Conservation (phyloP, 30 jellyfish, hydroid and myxozoan genomes). For the Aurelia aurita complex sp. Pacific region DNA sequence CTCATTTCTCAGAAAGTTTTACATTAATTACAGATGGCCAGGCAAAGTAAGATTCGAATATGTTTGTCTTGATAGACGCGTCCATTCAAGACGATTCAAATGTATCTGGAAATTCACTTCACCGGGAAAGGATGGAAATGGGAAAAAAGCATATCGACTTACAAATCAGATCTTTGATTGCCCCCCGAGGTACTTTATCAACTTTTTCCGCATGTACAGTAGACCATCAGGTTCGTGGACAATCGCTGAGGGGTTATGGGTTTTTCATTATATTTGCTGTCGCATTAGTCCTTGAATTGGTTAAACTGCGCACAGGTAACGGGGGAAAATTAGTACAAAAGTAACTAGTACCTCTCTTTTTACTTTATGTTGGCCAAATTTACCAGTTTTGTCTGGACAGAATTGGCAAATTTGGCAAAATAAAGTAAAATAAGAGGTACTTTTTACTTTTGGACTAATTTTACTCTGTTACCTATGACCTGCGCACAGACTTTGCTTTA, state of each 20-base stretch:
- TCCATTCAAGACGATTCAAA: not conserved
- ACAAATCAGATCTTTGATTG: conserved; percentile 36
- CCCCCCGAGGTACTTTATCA: conserved; percentile 21
- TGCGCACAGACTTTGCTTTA: too few relatives aligned
- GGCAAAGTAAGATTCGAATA: conserved; percentile 1
- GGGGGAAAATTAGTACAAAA: too few relatives aligned
- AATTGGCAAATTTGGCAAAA: too few relatives aligned
- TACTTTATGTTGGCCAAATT: too few relatives aligned
- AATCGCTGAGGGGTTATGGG: not conserved
- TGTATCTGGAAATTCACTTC: conserved; percentile 6
- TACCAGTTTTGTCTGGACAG: too few relatives aligned
- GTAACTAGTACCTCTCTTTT: too few relatives aligned
- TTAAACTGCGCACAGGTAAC: too few relatives aligned
- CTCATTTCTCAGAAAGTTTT: not conserved
- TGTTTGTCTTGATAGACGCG: not conserved
- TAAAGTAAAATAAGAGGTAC: too few relatives aligned
- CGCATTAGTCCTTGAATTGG: not conserved
- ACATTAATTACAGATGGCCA: not conserved
- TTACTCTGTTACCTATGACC: too few relatives aligned
- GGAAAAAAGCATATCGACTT: conserved; percentile 15
- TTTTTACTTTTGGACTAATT: too few relatives aligned
- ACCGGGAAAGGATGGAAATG: conserved; percentile 15
- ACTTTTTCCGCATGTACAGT: not conserved
- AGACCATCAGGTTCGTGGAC: not conserved
- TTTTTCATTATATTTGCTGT: conserved; percentile 31